Evolutionary conservation across 2,888 invertebrate species (phyloP).

Genomic region (Tiliacea citrago): DNA sequence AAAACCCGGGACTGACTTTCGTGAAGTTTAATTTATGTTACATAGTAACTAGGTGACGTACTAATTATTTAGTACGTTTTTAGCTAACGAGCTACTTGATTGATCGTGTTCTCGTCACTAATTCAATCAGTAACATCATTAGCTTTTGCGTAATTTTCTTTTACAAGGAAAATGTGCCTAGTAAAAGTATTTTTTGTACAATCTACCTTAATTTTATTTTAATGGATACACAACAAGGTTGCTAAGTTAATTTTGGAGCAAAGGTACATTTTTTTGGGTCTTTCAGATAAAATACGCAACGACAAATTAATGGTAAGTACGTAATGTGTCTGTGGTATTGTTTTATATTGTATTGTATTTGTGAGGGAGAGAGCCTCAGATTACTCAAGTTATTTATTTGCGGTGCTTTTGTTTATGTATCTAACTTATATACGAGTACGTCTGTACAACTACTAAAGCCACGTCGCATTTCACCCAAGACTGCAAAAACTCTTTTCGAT

Average conservation of each 20-base stretch:
- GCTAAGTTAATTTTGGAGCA: background rate
- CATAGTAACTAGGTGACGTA: conserved; percentile 10
- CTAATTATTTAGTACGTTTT: conserved; percentile 46
- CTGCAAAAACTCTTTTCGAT: background rate
- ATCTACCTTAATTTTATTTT: conserved; percentile 8
- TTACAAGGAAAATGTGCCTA: conserved; percentile 9
- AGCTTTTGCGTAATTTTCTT: conserved; percentile 20
- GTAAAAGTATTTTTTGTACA: background rate
- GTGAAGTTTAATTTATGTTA: conserved; percentile 18
- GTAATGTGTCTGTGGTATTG: background rate
- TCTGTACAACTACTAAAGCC: background rate
- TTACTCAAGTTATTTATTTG: conserved; percentile 40
- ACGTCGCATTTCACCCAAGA: too few relatives aligned
- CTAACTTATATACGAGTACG: background rate
- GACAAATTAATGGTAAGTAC: background rate
- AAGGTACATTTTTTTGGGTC: too few relatives aligned
- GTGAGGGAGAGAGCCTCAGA: background rate
- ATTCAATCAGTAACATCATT: conserved; percentile 38
- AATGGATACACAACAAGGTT: too few relatives aligned
- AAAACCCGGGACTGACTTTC: background rate
- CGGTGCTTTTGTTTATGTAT: conserved; percentile 9
- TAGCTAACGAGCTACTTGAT: conserved; percentile 51
- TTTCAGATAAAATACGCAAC: too few relatives aligned
- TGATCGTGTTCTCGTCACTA: conserved; percentile 20
- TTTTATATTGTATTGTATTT: background rate